phyloP scores from a whole-genome alignment of 2,888 invertebrate species.

The Ichneumoninae sp. region DNA sequence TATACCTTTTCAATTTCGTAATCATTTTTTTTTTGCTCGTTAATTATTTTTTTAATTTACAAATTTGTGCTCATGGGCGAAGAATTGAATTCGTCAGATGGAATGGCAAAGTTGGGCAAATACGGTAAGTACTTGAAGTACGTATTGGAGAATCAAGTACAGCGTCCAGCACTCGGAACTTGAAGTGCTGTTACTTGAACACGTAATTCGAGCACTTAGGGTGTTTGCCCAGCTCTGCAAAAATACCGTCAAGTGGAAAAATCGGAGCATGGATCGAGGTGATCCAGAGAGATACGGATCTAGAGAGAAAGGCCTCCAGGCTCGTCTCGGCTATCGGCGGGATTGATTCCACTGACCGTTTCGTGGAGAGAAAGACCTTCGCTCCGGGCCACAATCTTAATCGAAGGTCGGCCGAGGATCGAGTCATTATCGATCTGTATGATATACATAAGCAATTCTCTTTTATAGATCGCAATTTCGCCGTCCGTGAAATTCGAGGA shows the following conservation, averaged over 20 bases:
- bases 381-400: conserved; percentile 53
- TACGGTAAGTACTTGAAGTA: too few species aligned
- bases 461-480: conserved; percentile 26
- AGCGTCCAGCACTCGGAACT: too few species aligned
- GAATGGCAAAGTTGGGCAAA: too few species aligned
- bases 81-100: too few species aligned
- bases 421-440: conserved; percentile 22
- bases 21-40: not conserved
- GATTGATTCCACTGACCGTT: conserved; percentile 36
- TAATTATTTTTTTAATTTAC: not conserved
- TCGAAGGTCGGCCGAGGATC: conserved; percentile 52
- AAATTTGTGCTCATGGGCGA: not conserved
- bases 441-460: not conserved
- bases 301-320: conserved; percentile 10
- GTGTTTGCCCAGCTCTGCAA: too few species aligned
- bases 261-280: conserved; percentile 2
- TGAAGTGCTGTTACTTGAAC: too few species aligned
- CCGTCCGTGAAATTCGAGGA: conserved; percentile 11
- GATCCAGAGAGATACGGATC: conserved; percentile 26
- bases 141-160: too few species aligned
- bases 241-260: not conserved
- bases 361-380: conserved; percentile 43
- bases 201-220: too few species aligned
- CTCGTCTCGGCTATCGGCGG: conserved; percentile 30
- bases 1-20: not conserved